Evolutionary conservation across 1,140 invertebrate genomes (phyloP), one percentile per base, ranked within the genome.

Genomic region (Proctacanthus coquilletti): DNA sequence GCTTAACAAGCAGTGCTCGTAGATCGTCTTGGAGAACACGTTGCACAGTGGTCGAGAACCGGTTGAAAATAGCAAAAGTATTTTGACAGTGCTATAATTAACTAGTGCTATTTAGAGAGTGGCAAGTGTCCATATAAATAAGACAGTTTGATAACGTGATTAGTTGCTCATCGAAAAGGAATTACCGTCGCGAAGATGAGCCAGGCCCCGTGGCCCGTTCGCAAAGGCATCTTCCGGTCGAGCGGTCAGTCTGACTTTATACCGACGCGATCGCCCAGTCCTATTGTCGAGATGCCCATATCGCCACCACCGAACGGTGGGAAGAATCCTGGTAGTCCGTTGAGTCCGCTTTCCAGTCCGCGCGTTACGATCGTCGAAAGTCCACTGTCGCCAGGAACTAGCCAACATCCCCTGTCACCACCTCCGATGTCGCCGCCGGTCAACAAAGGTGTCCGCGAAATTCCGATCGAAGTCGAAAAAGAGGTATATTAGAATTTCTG

Each of bases 161-260:
- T n/a, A n/a, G n/a, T n/a, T n/a, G n/a, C n/a, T n/a, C n/a, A n/a
- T n/a, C n/a, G n/a, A n/a, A n/a, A n/a, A n/a, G n/a, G n/a, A n/a
- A 4, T 18, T n/a, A 40, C 34, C 36, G 39, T 40, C 39, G 5
- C 18, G 21, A 3, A 13, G 21, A 25, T n/a, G n/a, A 48, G 65
- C 44, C 62, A 68, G 43, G 72, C 68, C 48, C 76, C 76, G 51
- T 80, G 77, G 76, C 72, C 74, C 34, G 67, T 80, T 41, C 66
- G 68, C 46, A 72, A 70, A 43, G 68, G 74, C 44, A 67, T 70
- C 51, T 71, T 73, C 46, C 68, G 68, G 35, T 69, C 66, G 29
- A 52, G 44, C 35, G 62, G 57, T 2, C 60, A 62, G 41, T 62
- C 60, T 17, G 52, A 61, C 38, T 60, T 57, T 27, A 45, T 51